phyloP scores from a whole-genome alignment of 2,888 invertebrate species.

The Fragum fragum region DNA sequence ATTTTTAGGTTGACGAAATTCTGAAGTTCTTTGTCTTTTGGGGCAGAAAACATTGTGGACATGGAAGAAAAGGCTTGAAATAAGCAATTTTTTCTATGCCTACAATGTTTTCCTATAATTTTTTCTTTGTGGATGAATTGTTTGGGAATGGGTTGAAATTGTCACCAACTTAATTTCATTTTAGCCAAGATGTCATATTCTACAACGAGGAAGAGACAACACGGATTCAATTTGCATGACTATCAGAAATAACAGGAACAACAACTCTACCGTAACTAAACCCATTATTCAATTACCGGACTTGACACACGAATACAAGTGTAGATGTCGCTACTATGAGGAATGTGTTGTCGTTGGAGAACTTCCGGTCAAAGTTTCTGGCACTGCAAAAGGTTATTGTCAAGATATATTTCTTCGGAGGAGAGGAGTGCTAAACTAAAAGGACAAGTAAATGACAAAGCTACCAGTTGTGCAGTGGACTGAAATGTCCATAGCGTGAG shows the following conservation, averaged over 20 bases:
- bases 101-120: too few species aligned
- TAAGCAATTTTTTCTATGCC: too few species aligned
- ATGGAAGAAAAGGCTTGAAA: too few species aligned
- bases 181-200: slow-evolving; percentile 50
- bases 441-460: too few species aligned
- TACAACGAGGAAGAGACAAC: slow-evolving; percentile 29
- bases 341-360: slow-evolving; percentile 40
- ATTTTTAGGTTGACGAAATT: too few species aligned
- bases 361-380: slow-evolving; percentile 28
- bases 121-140: too few species aligned
- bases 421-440: too few species aligned
- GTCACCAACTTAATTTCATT: slow-evolving; percentile 14
- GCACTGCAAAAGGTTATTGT: slow-evolving; percentile 22
- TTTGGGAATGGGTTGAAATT: too few species aligned
- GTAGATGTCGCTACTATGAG: slow-evolving; percentile 52
- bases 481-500: too few species aligned
- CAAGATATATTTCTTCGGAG: slow-evolving; percentile 19
- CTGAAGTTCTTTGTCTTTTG: too few species aligned
- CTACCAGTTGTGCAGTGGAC: too few species aligned
- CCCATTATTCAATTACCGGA: not conserved
- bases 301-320: slow-evolving; percentile 46
- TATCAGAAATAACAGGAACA: slow-evolving; percentile 31
- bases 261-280: not conserved
- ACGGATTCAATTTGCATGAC: slow-evolving; percentile 36
- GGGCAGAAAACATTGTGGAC: too few species aligned